Evolutionary conservation across 1,140 invertebrate species (phyloP).

Genomic region (Planococcus citri): DNA sequence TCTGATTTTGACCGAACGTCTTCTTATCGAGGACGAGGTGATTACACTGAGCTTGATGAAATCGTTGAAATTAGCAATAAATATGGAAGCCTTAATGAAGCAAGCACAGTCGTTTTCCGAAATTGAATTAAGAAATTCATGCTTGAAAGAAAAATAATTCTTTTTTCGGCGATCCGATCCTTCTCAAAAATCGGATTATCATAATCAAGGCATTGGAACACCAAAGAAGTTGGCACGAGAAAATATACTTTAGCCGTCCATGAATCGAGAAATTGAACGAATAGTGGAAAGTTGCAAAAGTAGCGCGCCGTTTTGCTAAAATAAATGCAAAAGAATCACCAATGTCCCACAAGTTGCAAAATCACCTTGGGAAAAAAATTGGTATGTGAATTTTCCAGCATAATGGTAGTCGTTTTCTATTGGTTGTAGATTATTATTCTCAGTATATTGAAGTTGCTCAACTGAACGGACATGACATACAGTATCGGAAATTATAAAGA

Average conservation of each 20-base stretch:
- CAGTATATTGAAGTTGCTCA: constrained; percentile 24
- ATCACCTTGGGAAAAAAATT: constrained; percentile 24
- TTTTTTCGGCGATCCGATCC: no score
- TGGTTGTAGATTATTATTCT: constrained; percentile 27
- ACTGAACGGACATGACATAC: background rate
- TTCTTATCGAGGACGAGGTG: background rate
- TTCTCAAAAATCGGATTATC: no score
- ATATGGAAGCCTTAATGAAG: background rate
- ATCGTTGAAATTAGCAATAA: background rate
- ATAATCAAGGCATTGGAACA: constrained; percentile 34
- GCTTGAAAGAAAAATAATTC: no score
- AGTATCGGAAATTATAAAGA: constrained; percentile 13
- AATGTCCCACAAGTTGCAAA: constrained; percentile 22
- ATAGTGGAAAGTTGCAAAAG: constrained; percentile 33
- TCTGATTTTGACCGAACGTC: background rate
- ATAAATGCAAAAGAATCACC: constrained; percentile 33
- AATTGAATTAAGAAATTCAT: no score
- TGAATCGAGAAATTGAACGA: constrained; percentile 36
- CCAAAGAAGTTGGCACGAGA: constrained; percentile 32
- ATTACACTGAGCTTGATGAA: background rate
- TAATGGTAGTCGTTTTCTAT: constrained; percentile 22
- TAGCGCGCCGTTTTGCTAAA: constrained; percentile 31
- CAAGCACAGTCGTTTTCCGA: background rate
- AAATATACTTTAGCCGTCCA: constrained; percentile 35
- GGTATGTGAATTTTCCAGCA: constrained; percentile 25